Conservation (phyloP, 2,888 invertebrate species). For the Parnassius mnemosyne region DNA sequence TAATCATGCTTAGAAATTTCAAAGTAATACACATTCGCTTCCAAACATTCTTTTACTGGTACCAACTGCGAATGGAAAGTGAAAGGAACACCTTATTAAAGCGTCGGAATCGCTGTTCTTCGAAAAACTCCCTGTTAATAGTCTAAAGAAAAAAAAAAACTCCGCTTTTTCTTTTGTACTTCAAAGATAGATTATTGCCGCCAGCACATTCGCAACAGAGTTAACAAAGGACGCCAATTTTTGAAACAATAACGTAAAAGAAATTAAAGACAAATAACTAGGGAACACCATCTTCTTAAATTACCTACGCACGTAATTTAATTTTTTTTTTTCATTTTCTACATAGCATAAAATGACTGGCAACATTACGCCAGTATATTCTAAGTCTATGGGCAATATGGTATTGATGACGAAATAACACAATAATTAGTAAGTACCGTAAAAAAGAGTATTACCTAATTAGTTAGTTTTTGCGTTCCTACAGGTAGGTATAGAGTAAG, state of each 20-base stretch:
- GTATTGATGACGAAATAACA: no score
- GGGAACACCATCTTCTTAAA: not conserved
- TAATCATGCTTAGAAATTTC: no score
- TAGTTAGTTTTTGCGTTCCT: no score
- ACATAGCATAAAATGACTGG: not conserved
- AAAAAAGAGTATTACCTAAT: no score
- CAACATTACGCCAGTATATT: no score
- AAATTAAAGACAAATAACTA: constrained; percentile 16
- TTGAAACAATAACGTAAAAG: constrained; percentile 11
- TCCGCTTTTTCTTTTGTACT: constrained; percentile 15
- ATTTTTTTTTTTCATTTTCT: not conserved
- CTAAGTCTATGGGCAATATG: no score
- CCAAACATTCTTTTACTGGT: not conserved
- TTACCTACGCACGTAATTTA: not conserved
- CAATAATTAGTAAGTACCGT: no score
- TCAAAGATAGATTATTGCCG: constrained; percentile 16
- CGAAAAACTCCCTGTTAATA: constrained; percentile 12
- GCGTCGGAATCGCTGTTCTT: constrained; percentile 5
- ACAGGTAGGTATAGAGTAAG: no score
- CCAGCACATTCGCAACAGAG: constrained; percentile 3
- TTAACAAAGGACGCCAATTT: constrained; percentile 16
- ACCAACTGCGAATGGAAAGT: constrained; percentile 11
- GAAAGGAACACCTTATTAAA: constrained; percentile 20
- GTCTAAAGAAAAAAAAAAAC: constrained; percentile 9
- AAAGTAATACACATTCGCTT: no score